phyloP scores from a whole-genome alignment of 2,113 vertebrate genomes.

The Lynx canadensis region DNA sequence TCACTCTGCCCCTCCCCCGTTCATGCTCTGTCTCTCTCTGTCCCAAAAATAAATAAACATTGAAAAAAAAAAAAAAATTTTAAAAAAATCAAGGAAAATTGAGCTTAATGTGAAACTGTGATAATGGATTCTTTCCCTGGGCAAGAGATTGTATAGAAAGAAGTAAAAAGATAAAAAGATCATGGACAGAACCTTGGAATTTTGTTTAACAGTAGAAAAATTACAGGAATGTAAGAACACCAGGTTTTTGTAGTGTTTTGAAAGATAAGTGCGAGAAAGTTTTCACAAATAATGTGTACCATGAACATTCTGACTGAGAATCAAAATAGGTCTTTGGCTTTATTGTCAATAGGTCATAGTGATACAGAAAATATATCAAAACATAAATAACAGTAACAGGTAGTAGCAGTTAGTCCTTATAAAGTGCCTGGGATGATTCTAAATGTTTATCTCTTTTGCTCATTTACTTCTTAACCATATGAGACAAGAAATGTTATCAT shows the following conservation, averaged over 20 bases:
- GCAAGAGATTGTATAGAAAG: neutral
- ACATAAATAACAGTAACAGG: neutral
- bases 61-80: too few relatives aligned
- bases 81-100: neutral
- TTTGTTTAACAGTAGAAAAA: neutral
- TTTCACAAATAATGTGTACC: neutral
- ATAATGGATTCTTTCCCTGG: neutral
- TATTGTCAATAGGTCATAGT: neutral
- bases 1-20: too few relatives aligned
- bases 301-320: neutral
- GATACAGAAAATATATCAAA: neutral
- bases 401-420: neutral
- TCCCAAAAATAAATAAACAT: too few relatives aligned
- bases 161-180: neutral
- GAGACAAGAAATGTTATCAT: neutral
- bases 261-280: neutral
- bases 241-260: conserved; percentile 10
- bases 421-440: neutral
- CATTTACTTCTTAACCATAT: neutral
- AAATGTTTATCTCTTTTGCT: neutral
- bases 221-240: neutral
- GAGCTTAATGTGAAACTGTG: neutral
- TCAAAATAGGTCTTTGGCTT: neutral
- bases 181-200: neutral
- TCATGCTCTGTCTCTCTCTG: too few relatives aligned